These are phyloP conservation scores for Anoplius nigerrimus DNA, from an alignment of 2,888 invertebrate species.

Conservation along the genomic window DNA sequence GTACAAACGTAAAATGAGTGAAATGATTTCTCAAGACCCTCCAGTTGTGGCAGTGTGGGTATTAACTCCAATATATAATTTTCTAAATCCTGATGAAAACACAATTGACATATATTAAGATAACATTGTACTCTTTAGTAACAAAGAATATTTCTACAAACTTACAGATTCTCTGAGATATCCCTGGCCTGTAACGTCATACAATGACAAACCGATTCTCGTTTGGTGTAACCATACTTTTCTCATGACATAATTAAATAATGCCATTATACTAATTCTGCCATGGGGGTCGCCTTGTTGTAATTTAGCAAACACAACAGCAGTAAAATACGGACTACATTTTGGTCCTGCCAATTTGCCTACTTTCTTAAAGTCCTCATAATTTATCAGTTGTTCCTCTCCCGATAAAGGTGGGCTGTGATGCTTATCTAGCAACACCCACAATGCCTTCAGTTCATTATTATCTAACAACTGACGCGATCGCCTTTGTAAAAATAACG, in stretches of 20 bases:
- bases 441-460: constrained; percentile 89
- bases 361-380: constrained; percentile 89
- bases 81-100: constrained; percentile 85
- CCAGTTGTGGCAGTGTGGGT: constrained; percentile 92
- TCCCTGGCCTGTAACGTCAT: constrained; percentile 95
- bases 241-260: constrained; percentile 96
- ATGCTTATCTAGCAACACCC: constrained; percentile 88
- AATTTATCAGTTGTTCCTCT: constrained; percentile 91
- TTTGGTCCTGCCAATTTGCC: constrained; percentile 85
- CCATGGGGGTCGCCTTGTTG: constrained; percentile 91
- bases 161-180: constrained; percentile 88
- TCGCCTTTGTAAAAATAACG: constrained; percentile 89
- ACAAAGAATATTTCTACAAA: neutral
- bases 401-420: constrained; percentile 84
- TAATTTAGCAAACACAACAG: constrained; percentile 90
- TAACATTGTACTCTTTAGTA: neutral
- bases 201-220: constrained; percentile 92
- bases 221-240: constrained; percentile 97
- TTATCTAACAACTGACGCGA: constrained; percentile 90
- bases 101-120: constrained; percentile 3
- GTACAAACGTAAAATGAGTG: constrained; percentile 97
- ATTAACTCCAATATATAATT: constrained; percentile 96
- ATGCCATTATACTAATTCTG: constrained; percentile 89
- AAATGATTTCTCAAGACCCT: constrained; percentile 94
- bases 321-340: constrained; percentile 87